phyloP scores from a whole-genome alignment of 2,888 invertebrate species.

The Doris montereyensis region DNA sequence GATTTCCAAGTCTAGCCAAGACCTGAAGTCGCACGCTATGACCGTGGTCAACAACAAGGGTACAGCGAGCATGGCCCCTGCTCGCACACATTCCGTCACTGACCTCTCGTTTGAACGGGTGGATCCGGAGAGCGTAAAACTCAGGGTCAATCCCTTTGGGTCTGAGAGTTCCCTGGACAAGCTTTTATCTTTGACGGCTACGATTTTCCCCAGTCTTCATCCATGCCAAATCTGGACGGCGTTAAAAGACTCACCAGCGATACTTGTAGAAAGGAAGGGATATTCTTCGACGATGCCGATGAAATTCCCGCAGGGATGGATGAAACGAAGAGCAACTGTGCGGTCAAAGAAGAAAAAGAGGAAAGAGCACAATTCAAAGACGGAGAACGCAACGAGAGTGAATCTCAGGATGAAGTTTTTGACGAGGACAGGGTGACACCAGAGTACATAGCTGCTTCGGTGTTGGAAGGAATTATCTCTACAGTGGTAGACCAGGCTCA shows the following conservation, averaged over 20 bases:
- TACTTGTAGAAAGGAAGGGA: slow-evolving; percentile 70
- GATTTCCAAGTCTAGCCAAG: slow-evolving; percentile 67
- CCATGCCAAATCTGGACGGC: slow-evolving; percentile 52
- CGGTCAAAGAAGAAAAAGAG: neutral
- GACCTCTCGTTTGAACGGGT: slow-evolving; percentile 75
- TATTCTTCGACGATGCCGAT: slow-evolving; percentile 63
- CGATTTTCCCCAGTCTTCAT: slow-evolving; percentile 55
- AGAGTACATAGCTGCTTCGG: slow-evolving; percentile 29
- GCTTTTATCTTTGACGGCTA: slow-evolving; percentile 65
- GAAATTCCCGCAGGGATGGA: neutral
- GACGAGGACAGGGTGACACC: too few species aligned
- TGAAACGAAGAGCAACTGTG: neutral
- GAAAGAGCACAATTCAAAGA: neutral
- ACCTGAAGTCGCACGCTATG: slow-evolving; percentile 75
- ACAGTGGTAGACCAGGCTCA: neutral
- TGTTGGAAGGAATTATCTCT: slow-evolving; percentile 21
- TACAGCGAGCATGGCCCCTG: slow-evolving; percentile 55
- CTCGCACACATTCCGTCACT: slow-evolving; percentile 69
- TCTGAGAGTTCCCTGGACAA: slow-evolving; percentile 68
- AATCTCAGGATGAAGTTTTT: slow-evolving; percentile 10
- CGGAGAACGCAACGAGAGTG: neutral
- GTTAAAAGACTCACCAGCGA: slow-evolving; percentile 64
- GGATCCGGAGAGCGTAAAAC: slow-evolving; percentile 77
- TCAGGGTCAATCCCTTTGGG: slow-evolving; percentile 81
- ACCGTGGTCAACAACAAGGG: slow-evolving; percentile 74